Conservation (phyloP, 2,113 vertebrate species). For the Lepisosteus osseus region DNA sequence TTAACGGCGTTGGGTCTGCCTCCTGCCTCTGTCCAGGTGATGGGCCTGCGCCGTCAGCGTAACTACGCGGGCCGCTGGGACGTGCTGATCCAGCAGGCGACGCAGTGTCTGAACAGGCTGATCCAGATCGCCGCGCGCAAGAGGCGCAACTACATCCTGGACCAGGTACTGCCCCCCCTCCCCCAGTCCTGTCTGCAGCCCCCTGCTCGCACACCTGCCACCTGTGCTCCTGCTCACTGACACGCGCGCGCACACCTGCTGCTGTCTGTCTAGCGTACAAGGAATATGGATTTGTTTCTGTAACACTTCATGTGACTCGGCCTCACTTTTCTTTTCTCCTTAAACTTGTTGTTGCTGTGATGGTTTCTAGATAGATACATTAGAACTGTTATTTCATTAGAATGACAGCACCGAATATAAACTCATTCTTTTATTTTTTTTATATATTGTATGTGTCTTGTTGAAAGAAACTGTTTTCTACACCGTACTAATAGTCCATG, state of each 20-base stretch:
- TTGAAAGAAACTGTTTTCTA: slow-evolving; percentile 47
- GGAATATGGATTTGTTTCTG: slow-evolving; percentile 28
- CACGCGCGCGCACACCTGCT: neutral
- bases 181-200: neutral
- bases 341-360: slow-evolving; percentile 24
- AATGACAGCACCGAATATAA: too few relatives aligned
- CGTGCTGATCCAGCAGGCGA: slow-evolving; percentile 86
- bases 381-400: too few relatives aligned
- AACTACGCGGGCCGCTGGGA: slow-evolving; percentile 90
- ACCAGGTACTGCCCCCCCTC: slow-evolving; percentile 72
- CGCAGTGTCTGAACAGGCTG: slow-evolving; percentile 87
- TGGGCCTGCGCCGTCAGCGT: slow-evolving; percentile 83
- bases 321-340: slow-evolving; percentile 21
- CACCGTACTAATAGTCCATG: slow-evolving; percentile 76
- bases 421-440: slow-evolving; percentile 24
- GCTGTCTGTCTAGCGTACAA: slow-evolving; percentile 29
- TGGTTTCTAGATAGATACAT: too few relatives aligned
- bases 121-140: slow-evolving; percentile 88
- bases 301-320: slow-evolving; percentile 22
- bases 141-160: slow-evolving; percentile 89
- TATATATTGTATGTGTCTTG: slow-evolving; percentile 37
- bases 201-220: slow-evolving; percentile 33
- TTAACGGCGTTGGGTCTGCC: too few relatives aligned
- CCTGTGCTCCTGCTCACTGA: neutral
- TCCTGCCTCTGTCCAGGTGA: slow-evolving; percentile 58